Evolutionary conservation across 2,797 vertebrate species (phyloP), one percentile per base, ranked within the genome.

Genomic region (Pagetopsis macropterus): DNA sequence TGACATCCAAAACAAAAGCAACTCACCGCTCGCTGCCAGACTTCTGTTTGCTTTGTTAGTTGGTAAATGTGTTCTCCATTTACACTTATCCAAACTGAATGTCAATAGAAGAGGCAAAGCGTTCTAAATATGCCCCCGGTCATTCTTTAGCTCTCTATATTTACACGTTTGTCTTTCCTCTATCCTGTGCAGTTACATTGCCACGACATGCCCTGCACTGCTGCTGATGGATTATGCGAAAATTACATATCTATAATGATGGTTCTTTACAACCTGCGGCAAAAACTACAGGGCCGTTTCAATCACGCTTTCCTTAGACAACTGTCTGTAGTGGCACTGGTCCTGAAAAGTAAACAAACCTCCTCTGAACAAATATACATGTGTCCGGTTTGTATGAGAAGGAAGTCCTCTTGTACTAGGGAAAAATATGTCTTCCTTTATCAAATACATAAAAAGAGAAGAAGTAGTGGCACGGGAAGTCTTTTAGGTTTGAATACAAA

Each of bases 21-120:
- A 6, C 43, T 41, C 61, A 60, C n/a, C 3, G 10, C 72, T 68
- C 72, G 16, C 70, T 69, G 52, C 73, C 78, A 63, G 51, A 45
- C 54, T 60, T 65, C 23, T 56, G 81, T 87, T 87, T 87, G 79
- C 81, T 88, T 85, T 75, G 83, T 68, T 61, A 70, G 82, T 78
- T 52, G 23, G 78, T 79, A 83, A 84, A 84, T 27, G 63, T 58
- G 58, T 81, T 72, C 54, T 84, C 61, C 49, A 71, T 70, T 70
- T 56, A 70, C 65, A 65, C 71, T 77, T 51, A 62, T 81, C 59
- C 78, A 68, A 72, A 76, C 79, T 71, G 40, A 80, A 70, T 73
- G 65, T 60, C 69, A 76, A 75, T 71, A 84, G 60, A 72, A 76
- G 78, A 75, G 70, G 37, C 37, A 82, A 45, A 58, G 46, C 56